A percentile compares a stretch with the other conserved stretches of the same genome.
phyloP scores from a whole-genome alignment of 2,888 invertebrate genomes.

The Drosophila testacea region DNA sequence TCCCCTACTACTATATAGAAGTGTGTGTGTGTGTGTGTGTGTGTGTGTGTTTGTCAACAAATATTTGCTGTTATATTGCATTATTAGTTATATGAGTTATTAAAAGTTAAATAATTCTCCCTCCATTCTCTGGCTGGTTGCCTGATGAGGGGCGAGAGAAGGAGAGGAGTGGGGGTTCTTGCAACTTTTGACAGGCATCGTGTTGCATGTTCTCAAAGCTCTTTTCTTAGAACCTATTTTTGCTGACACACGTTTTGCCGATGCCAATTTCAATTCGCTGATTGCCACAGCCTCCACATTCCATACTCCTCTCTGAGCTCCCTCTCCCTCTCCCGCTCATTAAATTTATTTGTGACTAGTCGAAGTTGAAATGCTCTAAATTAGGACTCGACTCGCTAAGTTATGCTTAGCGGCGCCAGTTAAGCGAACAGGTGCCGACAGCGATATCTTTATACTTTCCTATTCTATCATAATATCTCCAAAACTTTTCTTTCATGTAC shows the following conservation, averaged over 20 bases:
- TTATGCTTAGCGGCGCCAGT: too few relatives aligned
- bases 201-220: conserved; percentile 22
- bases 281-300: conserved; percentile 45
- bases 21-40: conserved; percentile 13
- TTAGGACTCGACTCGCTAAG: too few relatives aligned
- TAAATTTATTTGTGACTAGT: too few relatives aligned
- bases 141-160: background rate
- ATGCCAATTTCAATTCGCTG: conserved; percentile 52
- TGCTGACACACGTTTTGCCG: conserved; percentile 64
- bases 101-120: conserved; percentile 76
- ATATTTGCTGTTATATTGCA: conserved; percentile 74
- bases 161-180: conserved; percentile 15
- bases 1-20: background rate
- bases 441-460: too few relatives aligned
- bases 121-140: background rate
- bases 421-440: too few relatives aligned
- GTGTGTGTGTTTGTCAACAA: conserved; percentile 66
- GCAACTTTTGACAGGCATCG: conserved; percentile 50
- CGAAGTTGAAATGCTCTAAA: too few relatives aligned
- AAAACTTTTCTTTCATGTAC: background rate
- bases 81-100: conserved; percentile 74
- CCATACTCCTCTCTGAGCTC: background rate
- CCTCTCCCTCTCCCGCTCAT: background rate
- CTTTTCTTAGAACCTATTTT: conserved; percentile 39
- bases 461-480: too few relatives aligned